phyloP scores from a whole-genome alignment of 1,140 invertebrate genomes.

The Temnothorax longispinosus region DNA sequence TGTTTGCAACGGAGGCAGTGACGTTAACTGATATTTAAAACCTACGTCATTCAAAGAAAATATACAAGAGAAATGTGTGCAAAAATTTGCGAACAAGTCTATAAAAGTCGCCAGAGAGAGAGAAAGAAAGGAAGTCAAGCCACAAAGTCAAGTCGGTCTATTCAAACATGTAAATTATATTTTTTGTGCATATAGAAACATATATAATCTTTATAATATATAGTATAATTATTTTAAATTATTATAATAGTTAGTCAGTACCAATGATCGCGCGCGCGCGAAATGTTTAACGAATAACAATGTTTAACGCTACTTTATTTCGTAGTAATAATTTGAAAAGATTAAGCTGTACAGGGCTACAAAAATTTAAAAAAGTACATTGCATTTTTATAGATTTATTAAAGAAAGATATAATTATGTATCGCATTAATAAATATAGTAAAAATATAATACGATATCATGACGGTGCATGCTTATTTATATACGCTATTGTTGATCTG shows the following conservation, averaged over 20 bases:
- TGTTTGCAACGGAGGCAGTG: constrained; percentile 44
- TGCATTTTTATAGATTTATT: not conserved
- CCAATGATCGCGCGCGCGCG: not conserved
- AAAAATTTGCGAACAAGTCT: not conserved
- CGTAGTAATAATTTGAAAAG: not conserved
- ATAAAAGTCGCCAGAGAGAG: not conserved
- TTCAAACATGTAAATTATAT: constrained; percentile 8
- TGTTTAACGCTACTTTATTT: not conserved
- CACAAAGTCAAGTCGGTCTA: not conserved
- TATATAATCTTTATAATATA: not conserved
- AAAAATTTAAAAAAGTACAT: not conserved
- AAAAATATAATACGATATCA: not conserved
- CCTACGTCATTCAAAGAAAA: constrained; percentile 59
- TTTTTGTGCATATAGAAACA: too few relatives aligned
- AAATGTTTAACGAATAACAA: not conserved
- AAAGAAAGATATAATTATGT: not conserved
- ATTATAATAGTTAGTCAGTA: not conserved
- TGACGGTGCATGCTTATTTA: not conserved
- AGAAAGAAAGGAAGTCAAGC: not conserved
- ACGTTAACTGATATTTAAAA: constrained; percentile 65
- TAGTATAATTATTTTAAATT: not conserved
- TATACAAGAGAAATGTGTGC: constrained; percentile 8
- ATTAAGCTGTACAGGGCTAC: not conserved
- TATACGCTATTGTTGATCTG: not conserved
- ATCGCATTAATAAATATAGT: not conserved